Evolutionary conservation across 2,888 invertebrate genomes (phyloP), one percentile per base, ranked within the genome.

Genomic region (Bellardia bayeri): DNA sequence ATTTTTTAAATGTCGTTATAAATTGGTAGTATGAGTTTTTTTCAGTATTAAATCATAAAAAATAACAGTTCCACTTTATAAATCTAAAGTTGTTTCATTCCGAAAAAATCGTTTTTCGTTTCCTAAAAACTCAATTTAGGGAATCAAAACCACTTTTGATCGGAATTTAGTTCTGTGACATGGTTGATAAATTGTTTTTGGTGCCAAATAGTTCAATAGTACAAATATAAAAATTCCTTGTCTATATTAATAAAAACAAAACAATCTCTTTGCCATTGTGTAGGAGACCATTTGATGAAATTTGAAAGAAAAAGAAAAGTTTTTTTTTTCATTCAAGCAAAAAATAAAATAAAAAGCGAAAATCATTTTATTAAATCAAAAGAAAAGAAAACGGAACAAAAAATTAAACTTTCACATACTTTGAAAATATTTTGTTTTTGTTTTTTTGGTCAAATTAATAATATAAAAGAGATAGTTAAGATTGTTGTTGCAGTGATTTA

Each of bases 391-490:
- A 64, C 11, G 45, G 13, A 45, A 45, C 1, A 54, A 33, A 66
- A 37, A 16, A 63, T 45, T 56, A 45, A 82, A 87, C 87, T 87
- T 87, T 87, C 87, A 87, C 87, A 82, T 79, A 33, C 79, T 85
- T 82, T 84, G 64, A 69, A 84, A 86, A 74, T 61, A 80, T 71
- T 74, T 84, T 63, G 37, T 74, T 71, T 61, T 33, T 37, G 23
- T 37, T 37, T 30, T 80, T 84, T 82, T 78, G 76, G 72, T 78
- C 61, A 78, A 54, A 40, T 54, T 56, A 14, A n/a, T 45, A 37
- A 54, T 37, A 58, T 49, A 37, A 33, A 54, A 79, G 68, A 56
- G 23, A 1, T 23, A 71, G 8, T 56, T 37, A 13, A 72, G 58
- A 42, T 71, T 74, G 71, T 79, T 71, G 14, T 30, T 61, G 69